Evolutionary conservation across 2,888 invertebrate genomes (phyloP).

Genomic region (Idaea straminata): DNA sequence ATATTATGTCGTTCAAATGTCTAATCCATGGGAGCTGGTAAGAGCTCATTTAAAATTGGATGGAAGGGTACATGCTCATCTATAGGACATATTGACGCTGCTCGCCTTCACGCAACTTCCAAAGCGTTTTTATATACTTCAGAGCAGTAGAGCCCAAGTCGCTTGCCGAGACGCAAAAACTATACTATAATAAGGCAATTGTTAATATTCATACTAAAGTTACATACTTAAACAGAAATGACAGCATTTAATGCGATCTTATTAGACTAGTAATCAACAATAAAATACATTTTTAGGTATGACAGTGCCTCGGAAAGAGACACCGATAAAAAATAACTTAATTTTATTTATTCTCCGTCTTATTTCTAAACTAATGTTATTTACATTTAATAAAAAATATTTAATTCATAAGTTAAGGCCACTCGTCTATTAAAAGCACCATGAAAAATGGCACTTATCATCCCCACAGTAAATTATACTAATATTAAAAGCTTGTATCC

Average conservation of each 20-base stretch:
- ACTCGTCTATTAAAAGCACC: slow-evolving; percentile 55
- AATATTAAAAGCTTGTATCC: slow-evolving; percentile 34
- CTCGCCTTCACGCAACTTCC: too few species aligned
- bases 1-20: too few species aligned
- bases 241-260: slow-evolving; percentile 73
- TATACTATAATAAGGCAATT: slow-evolving; percentile 45
- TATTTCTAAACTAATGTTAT: slow-evolving; percentile 49
- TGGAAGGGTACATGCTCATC: too few species aligned
- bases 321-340: slow-evolving; percentile 50
- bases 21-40: too few species aligned
- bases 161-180: slow-evolving; percentile 8
- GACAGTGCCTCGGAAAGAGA: slow-evolving; percentile 42
- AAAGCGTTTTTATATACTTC: slow-evolving; percentile 15
- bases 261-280: slow-evolving; percentile 67
- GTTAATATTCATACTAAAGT: slow-evolving; percentile 63
- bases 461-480: slow-evolving; percentile 23
- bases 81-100: too few species aligned
- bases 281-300: slow-evolving; percentile 52
- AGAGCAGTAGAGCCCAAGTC: slow-evolving; percentile 24
- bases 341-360: slow-evolving; percentile 34
- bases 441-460: slow-evolving; percentile 39
- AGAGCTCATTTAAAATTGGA: too few species aligned
- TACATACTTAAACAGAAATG: slow-evolving; percentile 42
- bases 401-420: slow-evolving; percentile 59
- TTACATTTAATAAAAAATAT: slow-evolving; percentile 59